Conservation (phyloP, 2,797 vertebrate genomes). For the Sebastolobus altivelis region DNA sequence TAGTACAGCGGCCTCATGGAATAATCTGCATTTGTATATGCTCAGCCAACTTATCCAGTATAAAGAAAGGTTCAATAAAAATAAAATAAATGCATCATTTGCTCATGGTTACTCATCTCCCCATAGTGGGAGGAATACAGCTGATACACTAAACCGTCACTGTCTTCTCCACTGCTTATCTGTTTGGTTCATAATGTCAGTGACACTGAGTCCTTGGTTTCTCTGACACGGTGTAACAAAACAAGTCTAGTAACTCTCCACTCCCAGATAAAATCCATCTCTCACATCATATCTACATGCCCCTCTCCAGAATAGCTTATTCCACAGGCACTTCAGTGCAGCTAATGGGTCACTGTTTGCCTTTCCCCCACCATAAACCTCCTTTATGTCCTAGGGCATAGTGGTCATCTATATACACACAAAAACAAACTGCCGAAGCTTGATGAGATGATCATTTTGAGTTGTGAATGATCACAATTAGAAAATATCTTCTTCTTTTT, state of each 20-base stretch:
- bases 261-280: conserved; percentile 11
- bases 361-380: conserved; percentile 67
- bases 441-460: not conserved
- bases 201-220: conserved; percentile 39
- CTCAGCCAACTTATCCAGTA: too few species aligned
- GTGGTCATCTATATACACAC: conserved; percentile 3
- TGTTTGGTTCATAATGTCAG: conserved; percentile 9
- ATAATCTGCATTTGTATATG: not conserved
- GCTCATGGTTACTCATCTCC: not conserved
- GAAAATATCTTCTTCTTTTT: not conserved
- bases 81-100: not conserved
- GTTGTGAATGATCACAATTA: not conserved
- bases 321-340: conserved; percentile 25
- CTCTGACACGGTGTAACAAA: conserved; percentile 1
- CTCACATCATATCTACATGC: conserved; percentile 12
- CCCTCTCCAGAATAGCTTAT: conserved; percentile 13
- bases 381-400: conserved; percentile 26
- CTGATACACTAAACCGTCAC: not conserved
- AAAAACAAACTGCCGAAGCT: conserved; percentile 15
- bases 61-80: not conserved
- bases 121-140: not conserved
- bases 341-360: conserved; percentile 74
- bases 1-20: not conserved
- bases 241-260: conserved; percentile 13
- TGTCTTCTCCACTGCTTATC: conserved; percentile 34